Percentiles rank a stretch among this genome's conserved stretches.
Conservation (phyloP, 1,140 invertebrate genomes). For the Idris sp. region DNA sequence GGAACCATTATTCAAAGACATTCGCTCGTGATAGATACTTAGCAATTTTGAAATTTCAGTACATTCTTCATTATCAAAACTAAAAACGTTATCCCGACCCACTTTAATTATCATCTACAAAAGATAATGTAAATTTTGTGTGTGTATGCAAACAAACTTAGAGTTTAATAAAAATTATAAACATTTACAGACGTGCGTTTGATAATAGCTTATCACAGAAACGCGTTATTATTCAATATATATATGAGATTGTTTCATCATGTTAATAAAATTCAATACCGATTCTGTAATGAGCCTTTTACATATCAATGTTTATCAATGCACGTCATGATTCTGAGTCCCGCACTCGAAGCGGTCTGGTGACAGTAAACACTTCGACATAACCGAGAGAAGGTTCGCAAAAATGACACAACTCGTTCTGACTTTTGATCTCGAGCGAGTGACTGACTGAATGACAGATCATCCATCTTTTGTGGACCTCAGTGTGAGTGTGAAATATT, state of each 20-base stretch:
- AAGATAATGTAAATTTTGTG: no score
- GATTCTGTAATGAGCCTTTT: conserved; percentile 18
- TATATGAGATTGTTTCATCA: background rate
- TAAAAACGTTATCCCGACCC: no score
- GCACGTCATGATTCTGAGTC: conserved; percentile 7
- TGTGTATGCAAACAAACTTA: no score
- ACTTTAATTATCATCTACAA: no score
- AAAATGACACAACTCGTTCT: conserved; percentile 7
- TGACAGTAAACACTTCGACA: conserved; percentile 16
- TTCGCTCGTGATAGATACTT: no score
- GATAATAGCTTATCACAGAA: background rate
- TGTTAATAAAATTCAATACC: conserved; percentile 16
- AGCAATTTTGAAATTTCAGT: no score
- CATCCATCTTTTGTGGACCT: no score
- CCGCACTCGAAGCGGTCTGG: conserved; percentile 13
- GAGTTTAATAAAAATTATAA: no score
- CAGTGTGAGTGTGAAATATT: background rate
- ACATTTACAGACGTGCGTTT: no score
- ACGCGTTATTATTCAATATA: background rate
- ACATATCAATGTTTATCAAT: conserved; percentile 17
- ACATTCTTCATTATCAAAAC: no score
- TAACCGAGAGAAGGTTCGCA: conserved; percentile 11
- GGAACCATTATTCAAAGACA: no score
- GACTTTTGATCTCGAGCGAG: background rate
- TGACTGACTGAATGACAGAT: background rate